phyloP scores from a whole-genome alignment of 2,113 vertebrate species.

The Aptenodytes forsteri region DNA sequence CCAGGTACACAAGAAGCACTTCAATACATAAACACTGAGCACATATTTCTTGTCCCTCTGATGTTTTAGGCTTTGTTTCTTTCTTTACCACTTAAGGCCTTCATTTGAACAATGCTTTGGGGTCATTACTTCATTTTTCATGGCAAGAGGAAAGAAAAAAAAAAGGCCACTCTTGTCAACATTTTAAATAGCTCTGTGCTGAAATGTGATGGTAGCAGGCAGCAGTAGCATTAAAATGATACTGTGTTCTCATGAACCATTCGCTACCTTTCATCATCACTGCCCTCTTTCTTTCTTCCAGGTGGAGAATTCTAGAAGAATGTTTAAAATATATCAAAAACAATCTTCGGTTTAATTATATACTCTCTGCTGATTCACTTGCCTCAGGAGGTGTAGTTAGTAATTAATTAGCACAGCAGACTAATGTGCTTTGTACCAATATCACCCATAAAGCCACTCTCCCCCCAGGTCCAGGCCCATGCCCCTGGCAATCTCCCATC shows the following conservation, averaged over 20 bases:
- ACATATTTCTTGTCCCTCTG: neutral
- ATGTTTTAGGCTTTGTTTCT: neutral
- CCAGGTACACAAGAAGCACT: neutral
- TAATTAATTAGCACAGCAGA: slow-evolving; percentile 16
- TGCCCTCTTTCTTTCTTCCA: neutral
- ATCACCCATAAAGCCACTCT: neutral
- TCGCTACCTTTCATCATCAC: neutral
- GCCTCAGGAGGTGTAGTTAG: neutral
- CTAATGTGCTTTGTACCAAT: neutral
- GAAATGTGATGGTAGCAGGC: neutral
- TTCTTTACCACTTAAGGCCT: neutral
- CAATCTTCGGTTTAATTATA: neutral
- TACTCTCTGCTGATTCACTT: neutral
- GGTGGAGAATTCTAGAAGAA: slow-evolving; percentile 1
- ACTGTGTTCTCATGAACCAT: neutral
- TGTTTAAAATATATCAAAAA: neutral
- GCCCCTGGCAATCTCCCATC: neutral
- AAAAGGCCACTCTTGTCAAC: neutral
- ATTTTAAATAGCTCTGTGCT: neutral
- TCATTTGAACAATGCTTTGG: neutral
- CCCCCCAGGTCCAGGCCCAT: neutral
- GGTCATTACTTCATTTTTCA: neutral
- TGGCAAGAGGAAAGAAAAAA: neutral
- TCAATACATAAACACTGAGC: neutral
- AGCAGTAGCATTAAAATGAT: neutral